Evolutionary conservation across 23 tunicate species (phyloP).

Genomic region (Halocynthia roretzi): DNA sequence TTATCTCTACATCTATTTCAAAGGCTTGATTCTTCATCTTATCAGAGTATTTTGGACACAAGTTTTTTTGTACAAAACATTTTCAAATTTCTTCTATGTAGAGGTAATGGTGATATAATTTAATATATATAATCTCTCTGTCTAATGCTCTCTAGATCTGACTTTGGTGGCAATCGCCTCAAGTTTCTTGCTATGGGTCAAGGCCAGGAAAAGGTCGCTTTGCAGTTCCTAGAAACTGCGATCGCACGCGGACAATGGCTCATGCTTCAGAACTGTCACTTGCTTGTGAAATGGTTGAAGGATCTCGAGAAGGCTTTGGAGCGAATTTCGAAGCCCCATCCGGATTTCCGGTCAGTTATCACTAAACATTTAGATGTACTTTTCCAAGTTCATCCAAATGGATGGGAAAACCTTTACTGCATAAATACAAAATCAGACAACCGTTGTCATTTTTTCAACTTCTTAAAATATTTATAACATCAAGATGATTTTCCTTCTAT

Average conservation of each 20-base stretch:
- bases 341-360: constrained; percentile 77
- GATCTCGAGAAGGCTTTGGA: constrained; percentile 93
- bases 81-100: no score
- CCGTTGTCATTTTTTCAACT: no score
- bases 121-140: not conserved
- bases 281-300: constrained; percentile 97
- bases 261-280: constrained; percentile 99
- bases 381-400: no score
- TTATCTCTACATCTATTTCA: no score
- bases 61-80: no score
- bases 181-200: constrained; percentile 99
- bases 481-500: no score
- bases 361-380: no score
- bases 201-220: constrained; percentile 97
- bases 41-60: no score
- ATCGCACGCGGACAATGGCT: constrained; percentile 98
- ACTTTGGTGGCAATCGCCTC: constrained; percentile 82
- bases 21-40: no score
- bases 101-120: not conserved
- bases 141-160: constrained; percentile 35
- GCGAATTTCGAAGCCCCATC: constrained; percentile 94
- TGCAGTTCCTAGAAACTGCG: constrained; percentile 93
- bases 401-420: no score
- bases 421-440: no score
- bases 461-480: no score